These are phyloP conservation scores for Mellivora capensis DNA, from an alignment of 2,113 vertebrate species.

Conservation along the genomic window DNA sequence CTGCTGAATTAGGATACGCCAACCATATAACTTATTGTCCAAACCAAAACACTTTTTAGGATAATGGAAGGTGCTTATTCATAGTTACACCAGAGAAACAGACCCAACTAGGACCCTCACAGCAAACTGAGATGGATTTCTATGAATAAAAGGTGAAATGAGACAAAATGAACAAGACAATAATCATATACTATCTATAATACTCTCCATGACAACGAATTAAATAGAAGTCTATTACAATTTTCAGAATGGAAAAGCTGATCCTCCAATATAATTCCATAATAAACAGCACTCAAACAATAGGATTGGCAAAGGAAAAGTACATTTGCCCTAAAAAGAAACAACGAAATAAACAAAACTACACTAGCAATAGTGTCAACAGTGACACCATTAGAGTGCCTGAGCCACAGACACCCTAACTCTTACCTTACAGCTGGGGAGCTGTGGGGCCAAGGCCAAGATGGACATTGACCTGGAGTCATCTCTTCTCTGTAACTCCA, in stretches of 20 bases:
- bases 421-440: too few species aligned
- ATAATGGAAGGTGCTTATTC: background rate
- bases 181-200: background rate
- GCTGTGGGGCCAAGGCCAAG: background rate
- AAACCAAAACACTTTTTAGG: background rate
- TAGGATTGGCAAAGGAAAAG: background rate
- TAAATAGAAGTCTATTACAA: background rate
- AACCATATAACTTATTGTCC: background rate
- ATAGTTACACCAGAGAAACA: background rate
- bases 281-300: background rate
- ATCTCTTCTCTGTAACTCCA: background rate
- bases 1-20: background rate
- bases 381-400: background rate
- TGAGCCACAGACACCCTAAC: background rate
- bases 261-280: background rate
- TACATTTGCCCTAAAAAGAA: background rate
- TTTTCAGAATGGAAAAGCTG: background rate
- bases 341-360: background rate
- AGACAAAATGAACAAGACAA: background rate
- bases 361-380: background rate
- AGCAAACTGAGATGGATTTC: background rate
- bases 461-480: background rate
- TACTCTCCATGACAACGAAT: background rate
- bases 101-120: background rate
- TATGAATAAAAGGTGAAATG: background rate